A percentile compares a stretch with the other conserved stretches of the same genome.
Evolutionary conservation across 2,888 invertebrate species (phyloP).

Genomic region (Sepiola atlantica): DNA sequence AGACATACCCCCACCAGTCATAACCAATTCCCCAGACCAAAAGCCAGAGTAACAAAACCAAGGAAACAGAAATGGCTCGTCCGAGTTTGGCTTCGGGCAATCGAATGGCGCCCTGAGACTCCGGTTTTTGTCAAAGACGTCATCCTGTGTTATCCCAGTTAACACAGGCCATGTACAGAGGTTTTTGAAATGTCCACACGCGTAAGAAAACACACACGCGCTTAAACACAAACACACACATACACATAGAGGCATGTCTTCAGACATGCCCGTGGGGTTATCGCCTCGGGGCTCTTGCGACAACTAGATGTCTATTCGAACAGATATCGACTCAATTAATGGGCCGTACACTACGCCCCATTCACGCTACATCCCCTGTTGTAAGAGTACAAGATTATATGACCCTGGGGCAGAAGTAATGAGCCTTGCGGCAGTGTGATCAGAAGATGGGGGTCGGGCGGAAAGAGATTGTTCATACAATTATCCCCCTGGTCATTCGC

Average conservation of each 20-base stretch:
- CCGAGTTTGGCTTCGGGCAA: neutral
- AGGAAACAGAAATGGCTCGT: neutral
- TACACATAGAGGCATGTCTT: neutral
- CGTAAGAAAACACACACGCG: neutral
- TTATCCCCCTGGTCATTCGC: neutral
- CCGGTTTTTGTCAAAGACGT: neutral
- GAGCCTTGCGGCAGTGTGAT: neutral
- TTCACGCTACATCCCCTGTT: neutral
- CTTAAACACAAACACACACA: neutral
- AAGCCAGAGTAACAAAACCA: neutral
- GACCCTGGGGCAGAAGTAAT: slow-evolving; percentile 2
- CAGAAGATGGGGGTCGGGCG: neutral
- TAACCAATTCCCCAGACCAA: neutral
- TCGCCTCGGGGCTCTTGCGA: neutral
- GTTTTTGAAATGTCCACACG: neutral
- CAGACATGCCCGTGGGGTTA: neutral
- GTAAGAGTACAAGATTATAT: neutral
- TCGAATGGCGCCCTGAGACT: neutral
- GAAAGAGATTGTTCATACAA: neutral
- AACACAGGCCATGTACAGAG: neutral
- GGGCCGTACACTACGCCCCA: neutral
- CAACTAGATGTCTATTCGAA: slow-evolving; percentile 6
- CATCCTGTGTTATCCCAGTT: neutral
- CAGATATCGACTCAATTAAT: neutral
- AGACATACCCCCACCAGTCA: neutral